Percentiles rank a stretch among this genome's conserved stretches.
phyloP scores from a whole-genome alignment of 1,140 invertebrate species.

The Ruditapes philippinarum region DNA sequence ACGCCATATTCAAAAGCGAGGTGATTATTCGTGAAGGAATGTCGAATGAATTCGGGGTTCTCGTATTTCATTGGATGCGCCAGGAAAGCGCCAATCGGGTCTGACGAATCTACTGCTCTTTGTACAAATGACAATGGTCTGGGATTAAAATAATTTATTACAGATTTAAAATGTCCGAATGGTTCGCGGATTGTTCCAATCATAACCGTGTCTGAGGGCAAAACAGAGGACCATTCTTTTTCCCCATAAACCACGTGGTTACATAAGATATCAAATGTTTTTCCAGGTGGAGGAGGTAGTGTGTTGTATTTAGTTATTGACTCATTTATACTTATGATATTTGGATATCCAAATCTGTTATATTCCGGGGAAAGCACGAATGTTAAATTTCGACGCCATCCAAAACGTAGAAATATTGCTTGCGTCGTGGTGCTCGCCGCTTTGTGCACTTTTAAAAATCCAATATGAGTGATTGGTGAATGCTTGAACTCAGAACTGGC shows the following conservation, averaged over 20 bases:
- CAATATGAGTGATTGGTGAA: conserved; percentile 39
- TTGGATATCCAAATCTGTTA: conserved; percentile 56
- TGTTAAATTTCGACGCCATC: conserved; percentile 56
- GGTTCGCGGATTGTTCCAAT: conserved; percentile 68
- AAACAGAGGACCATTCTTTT: conserved; percentile 33
- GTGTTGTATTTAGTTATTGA: conserved; percentile 51
- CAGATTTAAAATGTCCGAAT: conserved; percentile 48
- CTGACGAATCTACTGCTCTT: not conserved
- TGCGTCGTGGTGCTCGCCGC: conserved; percentile 68
- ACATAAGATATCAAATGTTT: conserved; percentile 64
- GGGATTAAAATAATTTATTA: conserved; percentile 58
- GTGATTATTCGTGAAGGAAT: conserved; percentile 61
- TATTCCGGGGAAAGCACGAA: conserved; percentile 55
- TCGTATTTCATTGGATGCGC: conserved; percentile 17
- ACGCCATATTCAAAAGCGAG: conserved; percentile 69
- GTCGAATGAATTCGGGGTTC: not conserved
- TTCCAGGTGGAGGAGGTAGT: conserved; percentile 48
- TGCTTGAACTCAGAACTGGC: not conserved
- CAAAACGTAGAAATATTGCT: conserved; percentile 70
- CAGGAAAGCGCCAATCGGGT: conserved; percentile 33
- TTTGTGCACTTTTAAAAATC: conserved; percentile 73
- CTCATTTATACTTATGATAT: conserved; percentile 53
- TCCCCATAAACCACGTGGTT: conserved; percentile 62
- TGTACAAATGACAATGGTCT: not conserved
- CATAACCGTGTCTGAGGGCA: conserved; percentile 49